phyloP scores from a whole-genome alignment of 2,888 invertebrate species.

The Thumatha senex region DNA sequence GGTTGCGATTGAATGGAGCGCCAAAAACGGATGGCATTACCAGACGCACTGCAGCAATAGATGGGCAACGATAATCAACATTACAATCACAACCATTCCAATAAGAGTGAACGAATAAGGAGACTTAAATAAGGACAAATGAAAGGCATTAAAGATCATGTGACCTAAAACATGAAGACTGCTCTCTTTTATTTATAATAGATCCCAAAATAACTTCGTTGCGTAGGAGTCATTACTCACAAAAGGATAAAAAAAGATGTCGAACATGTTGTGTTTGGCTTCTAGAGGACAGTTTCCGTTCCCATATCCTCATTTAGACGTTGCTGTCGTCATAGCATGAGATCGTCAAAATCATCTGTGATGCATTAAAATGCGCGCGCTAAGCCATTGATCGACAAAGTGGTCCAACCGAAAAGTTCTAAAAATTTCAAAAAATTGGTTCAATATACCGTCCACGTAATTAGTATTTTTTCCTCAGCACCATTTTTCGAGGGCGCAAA shows the following conservation, averaged over 20 bases:
- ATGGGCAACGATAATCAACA: no score
- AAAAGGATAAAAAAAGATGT: conserved; percentile 30
- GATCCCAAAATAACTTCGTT: conserved; percentile 13
- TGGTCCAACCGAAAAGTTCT: no score
- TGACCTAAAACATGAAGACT: conserved; percentile 18
- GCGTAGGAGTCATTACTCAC: conserved; percentile 1
- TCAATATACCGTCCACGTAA: no score
- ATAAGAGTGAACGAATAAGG: no score
- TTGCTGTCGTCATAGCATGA: conserved; percentile 15
- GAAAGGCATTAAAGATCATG: not conserved
- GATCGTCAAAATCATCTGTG: conserved; percentile 22
- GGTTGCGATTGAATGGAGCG: no score
- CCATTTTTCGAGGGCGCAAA: no score
- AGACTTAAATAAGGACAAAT: not conserved
- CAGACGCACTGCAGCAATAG: no score
- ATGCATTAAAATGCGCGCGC: conserved; percentile 16
- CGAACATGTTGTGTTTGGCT: conserved; percentile 10
- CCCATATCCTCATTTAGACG: conserved; percentile 13
- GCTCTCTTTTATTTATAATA: conserved; percentile 1
- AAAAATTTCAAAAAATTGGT: no score
- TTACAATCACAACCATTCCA: no score
- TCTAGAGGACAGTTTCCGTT: conserved; percentile 16
- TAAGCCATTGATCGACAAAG: not conserved
- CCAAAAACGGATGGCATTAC: no score
- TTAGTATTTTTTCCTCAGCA: no score